A percentile compares a stretch with the other conserved stretches of the same genome.
Conservation (phyloP, 1,140 invertebrate genomes). For the Augochlora pura region DNA sequence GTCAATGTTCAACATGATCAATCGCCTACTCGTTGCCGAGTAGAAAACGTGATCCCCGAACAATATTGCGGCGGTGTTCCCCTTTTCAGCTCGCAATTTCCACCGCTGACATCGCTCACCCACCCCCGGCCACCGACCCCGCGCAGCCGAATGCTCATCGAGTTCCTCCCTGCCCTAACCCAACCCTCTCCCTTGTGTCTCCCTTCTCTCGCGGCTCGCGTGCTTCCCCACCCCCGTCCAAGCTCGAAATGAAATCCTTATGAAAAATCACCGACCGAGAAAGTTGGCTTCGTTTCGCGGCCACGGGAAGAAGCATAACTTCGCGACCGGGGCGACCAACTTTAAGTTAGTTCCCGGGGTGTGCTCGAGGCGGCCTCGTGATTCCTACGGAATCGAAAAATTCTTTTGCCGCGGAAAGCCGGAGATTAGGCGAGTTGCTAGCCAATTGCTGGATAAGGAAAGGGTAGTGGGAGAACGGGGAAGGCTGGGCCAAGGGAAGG, state of each 20-base stretch:
- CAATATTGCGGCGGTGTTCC: constrained; percentile 60
- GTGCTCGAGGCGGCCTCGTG: not conserved
- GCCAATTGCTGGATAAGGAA: too few relatives aligned
- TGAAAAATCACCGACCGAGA: constrained; percentile 55
- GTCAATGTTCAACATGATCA: constrained; percentile 65
- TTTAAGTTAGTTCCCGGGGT: not conserved
- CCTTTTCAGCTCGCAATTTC: constrained; percentile 46
- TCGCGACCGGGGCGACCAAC: not conserved
- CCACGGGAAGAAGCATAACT: constrained; percentile 19
- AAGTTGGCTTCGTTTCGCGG: constrained; percentile 19
- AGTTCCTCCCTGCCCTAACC: not conserved
- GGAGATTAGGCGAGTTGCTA: too few relatives aligned
- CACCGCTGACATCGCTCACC: constrained; percentile 3
- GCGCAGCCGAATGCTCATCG: constrained; percentile 9
- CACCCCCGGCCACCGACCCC: not conserved
- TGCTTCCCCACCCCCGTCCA: not conserved
- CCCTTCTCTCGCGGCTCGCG: constrained; percentile 3
- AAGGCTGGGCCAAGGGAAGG: too few relatives aligned
- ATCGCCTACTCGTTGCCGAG: constrained; percentile 48
- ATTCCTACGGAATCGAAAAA: too few relatives aligned
- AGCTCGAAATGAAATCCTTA: constrained; percentile 54
- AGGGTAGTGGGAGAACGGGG: too few relatives aligned
- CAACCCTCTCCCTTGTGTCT: not conserved
- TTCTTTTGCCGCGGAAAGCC: too few relatives aligned
- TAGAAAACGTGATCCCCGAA: constrained; percentile 63